Base-by-base conservation (phyloP, 1,140 invertebrate genomes). In the Phymastichus coffea region DNA sequence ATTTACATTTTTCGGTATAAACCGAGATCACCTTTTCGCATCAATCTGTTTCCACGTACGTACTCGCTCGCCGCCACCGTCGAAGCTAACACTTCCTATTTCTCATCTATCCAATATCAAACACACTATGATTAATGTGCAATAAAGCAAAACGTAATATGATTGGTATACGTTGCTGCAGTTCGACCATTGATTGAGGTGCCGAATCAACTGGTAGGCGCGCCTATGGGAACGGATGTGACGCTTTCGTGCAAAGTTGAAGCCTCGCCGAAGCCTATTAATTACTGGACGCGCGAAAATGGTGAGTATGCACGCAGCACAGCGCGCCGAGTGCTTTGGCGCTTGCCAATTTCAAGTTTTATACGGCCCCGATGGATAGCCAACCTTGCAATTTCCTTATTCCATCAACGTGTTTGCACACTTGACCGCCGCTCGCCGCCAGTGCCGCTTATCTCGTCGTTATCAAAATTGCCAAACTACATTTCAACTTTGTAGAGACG, bases 211-310 rank as follows among this genome's bases (percentile, higher is more conserved):
- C 82, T 92, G 71, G 88, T 94, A 38, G 91, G 90, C 25, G 90
- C 90, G 49, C 90, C 90, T 49, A 83, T 86, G 58, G 85, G 87
- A 63, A 88, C 88, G 43, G 86, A 92, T 73, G 90, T 94, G 63
- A 91, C 88, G 30, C 82, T 95, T 57, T 88, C 93, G 74, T 95
- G 93, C 76, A 85, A 89, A 70, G 90, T 93, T 23, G 90, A 92
- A 75, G 90, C 90, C 51, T 92, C 89, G 25, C 91, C 91, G 8
- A 91, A 90, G 77, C 90, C 91, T 58, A 90, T 92, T 74, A 92
- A 92, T 82, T 92, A 91, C 71, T 93, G 91, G 91, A 91, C 90
- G 46, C 84, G 89, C 67, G 89, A 91, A 68, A 88, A 87, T 67
- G 89, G 90, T 92, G 82, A 85, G 79, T 77, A 49, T 28, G 20